Base-by-base conservation (phyloP, 2,113 vertebrate species). In the Choloepus hoffmanni region DNA sequence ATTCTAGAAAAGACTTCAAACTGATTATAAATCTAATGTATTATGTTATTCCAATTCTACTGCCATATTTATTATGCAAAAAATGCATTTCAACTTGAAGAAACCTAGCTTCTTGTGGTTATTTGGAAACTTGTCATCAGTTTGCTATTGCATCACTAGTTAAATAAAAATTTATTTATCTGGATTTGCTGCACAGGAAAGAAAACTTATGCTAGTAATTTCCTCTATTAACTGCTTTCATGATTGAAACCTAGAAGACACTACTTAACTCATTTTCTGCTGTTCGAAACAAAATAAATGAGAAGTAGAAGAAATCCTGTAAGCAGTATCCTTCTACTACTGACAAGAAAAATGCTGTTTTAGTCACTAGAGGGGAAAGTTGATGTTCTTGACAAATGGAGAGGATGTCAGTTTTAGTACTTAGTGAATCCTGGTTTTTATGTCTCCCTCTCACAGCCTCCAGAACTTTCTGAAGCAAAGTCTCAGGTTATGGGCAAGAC, bases 11-110 rank as follows among this genome's bases (percentile, higher is more conserved):
- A 36, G 30, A 13, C 15, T 85, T 90, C 50, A 8, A 91, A 77
- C 24, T 88, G 7, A 84, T n/a, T 94, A 12, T 82, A 90, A 88
- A 63, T 77, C 28, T 26, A 90, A 36, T 60, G 83, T 85, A 33
- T 72, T 84, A 68, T 81, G 21, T 82, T 90, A 90, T 95, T 94
- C 85, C 53, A 85, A 86, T 85, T 90, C 26, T 81, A 73, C 18
- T 72, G 15, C 45, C 58, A 58, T 43, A 24, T 9, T 77, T 94
- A 74, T 63, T 90, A 63, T 50, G 50, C 8, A 92, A 65, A 88
- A 85, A 76, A 26, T 62, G 7, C 53, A 58, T 89, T 73, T 36
- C 28, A 81, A n/a, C 23, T 67, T 73, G 21, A 63, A 81, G 83
- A 79, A 74, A 0, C 79, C 19, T 60, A 81, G 53, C 65, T 89